Evolutionary conservation across 2,888 invertebrate species (phyloP).

Genomic region (Achlya flavicornis): DNA sequence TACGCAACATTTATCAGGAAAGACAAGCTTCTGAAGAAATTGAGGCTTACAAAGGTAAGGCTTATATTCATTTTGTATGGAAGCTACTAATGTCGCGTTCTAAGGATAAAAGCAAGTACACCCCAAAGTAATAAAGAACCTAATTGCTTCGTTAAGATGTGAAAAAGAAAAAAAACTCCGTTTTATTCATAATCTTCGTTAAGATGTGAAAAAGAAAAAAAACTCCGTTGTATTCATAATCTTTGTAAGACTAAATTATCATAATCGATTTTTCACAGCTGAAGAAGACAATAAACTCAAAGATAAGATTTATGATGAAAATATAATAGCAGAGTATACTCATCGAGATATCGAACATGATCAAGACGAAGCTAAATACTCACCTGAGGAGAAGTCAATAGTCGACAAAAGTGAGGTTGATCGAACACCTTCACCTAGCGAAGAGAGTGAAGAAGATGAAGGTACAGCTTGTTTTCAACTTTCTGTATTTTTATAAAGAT

Average conservation of each 20-base stretch:
- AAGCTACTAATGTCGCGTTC: too few relatives aligned
- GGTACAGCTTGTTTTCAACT: slow-evolving; percentile 45
- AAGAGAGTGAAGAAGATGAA: slow-evolving; percentile 82
- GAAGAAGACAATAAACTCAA: slow-evolving; percentile 80
- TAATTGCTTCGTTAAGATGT: background rate
- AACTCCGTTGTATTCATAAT: too few relatives aligned
- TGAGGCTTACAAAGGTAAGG: slow-evolving; percentile 77
- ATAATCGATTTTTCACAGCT: slow-evolving; percentile 44
- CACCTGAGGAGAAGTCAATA: slow-evolving; percentile 90
- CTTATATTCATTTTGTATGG: background rate
- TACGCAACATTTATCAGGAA: slow-evolving; percentile 80
- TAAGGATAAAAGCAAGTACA: background rate
- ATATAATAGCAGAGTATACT: slow-evolving; percentile 65
- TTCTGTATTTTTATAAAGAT: background rate
- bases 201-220: background rate
- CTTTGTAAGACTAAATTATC: too few relatives aligned
- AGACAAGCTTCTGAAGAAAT: slow-evolving; percentile 81
- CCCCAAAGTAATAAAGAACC: too few relatives aligned
- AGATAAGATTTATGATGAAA: slow-evolving; percentile 70
- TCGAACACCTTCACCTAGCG: slow-evolving; percentile 76
- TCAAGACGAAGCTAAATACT: slow-evolving; percentile 89
- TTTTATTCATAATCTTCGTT: background rate
- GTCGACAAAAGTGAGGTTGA: slow-evolving; percentile 87
- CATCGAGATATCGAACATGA: slow-evolving; percentile 69
- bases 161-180: too few relatives aligned